These are phyloP conservation scores for Panthera tigris DNA, from an alignment of 2,113 vertebrate species.

Conservation along the genomic window DNA sequence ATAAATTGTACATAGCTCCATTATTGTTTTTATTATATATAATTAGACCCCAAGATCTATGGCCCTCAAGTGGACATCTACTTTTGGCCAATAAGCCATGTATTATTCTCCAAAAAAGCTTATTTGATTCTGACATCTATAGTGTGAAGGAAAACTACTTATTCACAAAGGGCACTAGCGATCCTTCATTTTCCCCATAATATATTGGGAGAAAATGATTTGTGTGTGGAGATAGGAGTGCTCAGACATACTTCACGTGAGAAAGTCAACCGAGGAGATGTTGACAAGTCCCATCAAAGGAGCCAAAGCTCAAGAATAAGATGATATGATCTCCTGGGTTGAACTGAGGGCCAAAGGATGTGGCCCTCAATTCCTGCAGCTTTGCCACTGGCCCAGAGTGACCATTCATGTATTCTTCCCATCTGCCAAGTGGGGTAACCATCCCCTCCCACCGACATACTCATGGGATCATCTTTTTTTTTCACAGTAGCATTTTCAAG, in stretches of 20 bases:
- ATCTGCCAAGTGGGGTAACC: background rate
- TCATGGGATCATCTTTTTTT: background rate
- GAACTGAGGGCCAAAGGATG: background rate
- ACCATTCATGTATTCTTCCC: background rate
- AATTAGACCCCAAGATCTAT: background rate
- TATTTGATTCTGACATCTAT: background rate
- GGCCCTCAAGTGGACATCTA: background rate
- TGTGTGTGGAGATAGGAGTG: background rate
- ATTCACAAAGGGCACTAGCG: background rate
- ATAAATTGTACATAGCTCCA: background rate
- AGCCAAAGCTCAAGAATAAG: background rate
- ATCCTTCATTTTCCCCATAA: background rate
- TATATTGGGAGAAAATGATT: background rate
- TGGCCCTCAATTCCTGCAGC: background rate
- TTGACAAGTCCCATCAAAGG: background rate
- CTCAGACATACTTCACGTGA: background rate
- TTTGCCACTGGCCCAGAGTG: too few relatives aligned
- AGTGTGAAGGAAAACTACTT: background rate
- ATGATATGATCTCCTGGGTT: background rate
- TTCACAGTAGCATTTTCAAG: background rate
- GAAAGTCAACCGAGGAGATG: background rate
- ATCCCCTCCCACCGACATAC: background rate
- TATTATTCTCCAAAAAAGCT: background rate
- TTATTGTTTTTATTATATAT: background rate
- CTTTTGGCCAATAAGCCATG: background rate